Percentiles rank a stretch among this genome's conserved stretches.
Conservation (phyloP, 1,140 invertebrate genomes). For the Gryon sp. region DNA sequence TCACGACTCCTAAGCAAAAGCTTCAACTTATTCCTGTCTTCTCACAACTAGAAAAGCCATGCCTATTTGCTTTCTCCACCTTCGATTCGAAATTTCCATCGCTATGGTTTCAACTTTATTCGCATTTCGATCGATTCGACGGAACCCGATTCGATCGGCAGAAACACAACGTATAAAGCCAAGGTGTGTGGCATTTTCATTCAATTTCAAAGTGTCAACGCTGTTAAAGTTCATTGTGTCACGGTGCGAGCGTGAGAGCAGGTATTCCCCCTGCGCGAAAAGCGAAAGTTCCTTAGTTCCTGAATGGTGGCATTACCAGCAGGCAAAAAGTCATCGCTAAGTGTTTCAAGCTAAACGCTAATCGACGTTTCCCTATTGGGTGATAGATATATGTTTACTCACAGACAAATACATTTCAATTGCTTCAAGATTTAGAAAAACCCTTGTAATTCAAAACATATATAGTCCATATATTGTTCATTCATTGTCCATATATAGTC, state of each 20-base stretch:
- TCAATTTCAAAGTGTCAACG: constrained; percentile 70
- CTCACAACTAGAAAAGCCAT: constrained; percentile 44
- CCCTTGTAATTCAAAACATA: no score
- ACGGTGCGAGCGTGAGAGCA: constrained; percentile 62
- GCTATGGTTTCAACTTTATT: constrained; percentile 21
- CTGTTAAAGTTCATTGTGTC: constrained; percentile 70
- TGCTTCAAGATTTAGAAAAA: no score
- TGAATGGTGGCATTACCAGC: constrained; percentile 28
- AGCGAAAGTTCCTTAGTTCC: constrained; percentile 58
- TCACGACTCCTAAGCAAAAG: constrained; percentile 77
- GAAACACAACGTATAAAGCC: constrained; percentile 63
- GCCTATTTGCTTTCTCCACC: constrained; percentile 28
- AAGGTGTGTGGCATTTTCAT: constrained; percentile 75
- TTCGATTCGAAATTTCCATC: constrained; percentile 18
- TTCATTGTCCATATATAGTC: no score
- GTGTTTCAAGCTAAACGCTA: not conserved
- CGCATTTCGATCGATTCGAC: constrained; percentile 64
- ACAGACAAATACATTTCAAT: no score
- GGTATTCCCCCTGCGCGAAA: constrained; percentile 50
- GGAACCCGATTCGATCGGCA: constrained; percentile 36
- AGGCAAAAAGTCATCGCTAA: not conserved
- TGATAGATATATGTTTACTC: no score
- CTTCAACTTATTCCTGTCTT: constrained; percentile 62
- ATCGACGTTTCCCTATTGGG: constrained; percentile 3
- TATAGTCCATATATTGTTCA: no score